These are phyloP conservation scores for Rhagoletis pomonella DNA, from an alignment of 1,140 invertebrate species.

Conservation along the genomic window DNA sequence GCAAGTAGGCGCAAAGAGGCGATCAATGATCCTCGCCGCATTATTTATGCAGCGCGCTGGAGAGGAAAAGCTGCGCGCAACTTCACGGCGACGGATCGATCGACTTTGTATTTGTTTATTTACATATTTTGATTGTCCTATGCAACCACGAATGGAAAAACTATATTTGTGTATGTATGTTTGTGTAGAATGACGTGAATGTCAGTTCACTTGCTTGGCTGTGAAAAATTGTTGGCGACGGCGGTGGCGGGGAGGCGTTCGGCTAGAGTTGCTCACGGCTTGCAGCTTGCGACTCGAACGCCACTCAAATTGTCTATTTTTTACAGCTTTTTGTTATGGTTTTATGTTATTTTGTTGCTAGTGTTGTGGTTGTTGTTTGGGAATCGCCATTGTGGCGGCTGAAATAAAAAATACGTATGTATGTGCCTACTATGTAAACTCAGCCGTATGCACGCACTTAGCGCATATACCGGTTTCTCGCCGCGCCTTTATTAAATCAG, in stretches of 20 bases:
- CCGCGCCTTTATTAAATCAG: conserved; percentile 65
- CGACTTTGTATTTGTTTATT: conserved; percentile 22
- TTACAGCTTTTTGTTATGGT: neutral
- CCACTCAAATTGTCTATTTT: conserved; percentile 6
- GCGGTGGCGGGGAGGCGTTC: neutral
- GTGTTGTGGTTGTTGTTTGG: conserved; percentile 64
- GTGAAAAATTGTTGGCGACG: conserved; percentile 27
- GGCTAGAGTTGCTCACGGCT: neutral
- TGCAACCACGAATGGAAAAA: neutral
- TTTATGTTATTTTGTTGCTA: conserved; percentile 52
- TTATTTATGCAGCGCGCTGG: neutral
- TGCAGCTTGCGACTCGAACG: neutral
- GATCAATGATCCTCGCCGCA: conserved; percentile 20
- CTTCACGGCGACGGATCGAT: neutral
- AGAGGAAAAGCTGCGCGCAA: neutral
- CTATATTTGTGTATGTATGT: neutral
- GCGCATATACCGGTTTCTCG: conserved; percentile 11
- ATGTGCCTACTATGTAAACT: too few relatives aligned
- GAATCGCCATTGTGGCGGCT: conserved; percentile 66
- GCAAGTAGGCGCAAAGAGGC: neutral
- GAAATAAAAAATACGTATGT: neutral
- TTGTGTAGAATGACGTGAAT: neutral
- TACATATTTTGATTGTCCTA: neutral
- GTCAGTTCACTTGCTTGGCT: conserved; percentile 8
- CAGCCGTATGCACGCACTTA: neutral